A percentile compares a stretch with the other conserved stretches of the same genome.
phyloP scores from a whole-genome alignment of 2,113 vertebrate genomes.

The Brevimyrus niger region DNA sequence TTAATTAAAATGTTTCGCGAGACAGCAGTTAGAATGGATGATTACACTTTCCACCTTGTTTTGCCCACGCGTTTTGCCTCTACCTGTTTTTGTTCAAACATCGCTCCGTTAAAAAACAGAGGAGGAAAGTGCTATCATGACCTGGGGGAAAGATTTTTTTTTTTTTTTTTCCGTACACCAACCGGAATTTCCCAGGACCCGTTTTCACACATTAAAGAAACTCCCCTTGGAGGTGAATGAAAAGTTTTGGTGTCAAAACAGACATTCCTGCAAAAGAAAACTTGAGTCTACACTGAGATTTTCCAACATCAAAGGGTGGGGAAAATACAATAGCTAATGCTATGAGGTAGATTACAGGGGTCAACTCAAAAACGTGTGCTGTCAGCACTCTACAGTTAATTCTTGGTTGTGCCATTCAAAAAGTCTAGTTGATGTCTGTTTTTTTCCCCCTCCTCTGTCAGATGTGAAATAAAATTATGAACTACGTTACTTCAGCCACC shows the following conservation, averaged over 20 bases:
- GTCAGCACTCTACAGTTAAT: not conserved
- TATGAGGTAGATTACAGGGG: not conserved
- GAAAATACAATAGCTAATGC: not conserved
- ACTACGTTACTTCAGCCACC: not conserved
- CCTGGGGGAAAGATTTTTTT: not conserved
- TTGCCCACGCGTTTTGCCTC: not conserved
- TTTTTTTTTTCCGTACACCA: not conserved
- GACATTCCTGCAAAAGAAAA: not conserved
- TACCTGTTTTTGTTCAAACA: conserved; percentile 5
- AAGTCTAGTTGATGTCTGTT: not conserved
- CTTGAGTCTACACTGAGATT: not conserved
- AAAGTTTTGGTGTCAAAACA: not conserved
- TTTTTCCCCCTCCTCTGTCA: not conserved
- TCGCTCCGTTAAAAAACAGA: not conserved
- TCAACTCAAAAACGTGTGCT: not conserved
- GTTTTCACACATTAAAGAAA: not conserved
- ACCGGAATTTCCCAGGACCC: not conserved
- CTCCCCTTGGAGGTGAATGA: not conserved
- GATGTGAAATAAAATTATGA: not conserved
- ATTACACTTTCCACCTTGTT: conserved; percentile 4
- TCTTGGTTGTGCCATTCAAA: not conserved
- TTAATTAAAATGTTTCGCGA: conserved; percentile 11
- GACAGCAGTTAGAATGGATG: not conserved
- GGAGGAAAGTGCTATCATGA: not conserved
- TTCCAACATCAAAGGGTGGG: not conserved